Base-by-base conservation (phyloP, 2,113 vertebrate species). In the Notarius lentiginosus region DNA sequence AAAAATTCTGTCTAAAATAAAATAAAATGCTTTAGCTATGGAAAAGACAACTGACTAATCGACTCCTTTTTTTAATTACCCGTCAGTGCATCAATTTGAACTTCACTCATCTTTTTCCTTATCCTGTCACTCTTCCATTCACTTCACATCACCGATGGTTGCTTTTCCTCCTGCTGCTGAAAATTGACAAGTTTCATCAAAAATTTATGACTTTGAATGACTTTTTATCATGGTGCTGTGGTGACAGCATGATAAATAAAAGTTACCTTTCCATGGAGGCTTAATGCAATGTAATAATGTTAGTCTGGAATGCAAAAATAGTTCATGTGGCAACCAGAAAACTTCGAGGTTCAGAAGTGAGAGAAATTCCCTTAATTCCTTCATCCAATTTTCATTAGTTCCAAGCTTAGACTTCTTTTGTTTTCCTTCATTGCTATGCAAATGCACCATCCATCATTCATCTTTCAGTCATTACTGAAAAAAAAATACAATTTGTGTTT, bases 401-500 rank as follows among this genome's bases (percentile, higher is more conserved):
- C 8, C 20, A 41, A 47, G 22, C 14, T 20, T 7, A 17, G 49
- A 55, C 18, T 49, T 41, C 2, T 17, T 51, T 68, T 24, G 49
- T 70, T 20, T 41, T 41, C 30, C 1, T 49, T 61, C 22, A 34
- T 41, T 53, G n/a, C 51, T 68, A 30, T 7, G 27, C 76, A 68
- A 47, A 56, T 58, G 51, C 18, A 76, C 3, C 22, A 63, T 56
- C 20, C 63, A 56, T 63, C 79, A 22, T 20, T 41, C 79, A 14
- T 60, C 58, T 22, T 2, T 61, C 27, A 15, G 9, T n/a, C 5
- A 17, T 77, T 77, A 53, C 17, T 27, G 2, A 2, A n/a, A 15
- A 27, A 27, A 24, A 76, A 27, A 49, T 41, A 84, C 22, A 49
- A 49, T 79, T 66, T 27, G 47, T 79, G 47, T 79, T 85, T 85